Evolutionary conservation across 1,140 invertebrate species (phyloP), one percentile per base, ranked within the genome.

Genomic region (Spodoptera litura): DNA sequence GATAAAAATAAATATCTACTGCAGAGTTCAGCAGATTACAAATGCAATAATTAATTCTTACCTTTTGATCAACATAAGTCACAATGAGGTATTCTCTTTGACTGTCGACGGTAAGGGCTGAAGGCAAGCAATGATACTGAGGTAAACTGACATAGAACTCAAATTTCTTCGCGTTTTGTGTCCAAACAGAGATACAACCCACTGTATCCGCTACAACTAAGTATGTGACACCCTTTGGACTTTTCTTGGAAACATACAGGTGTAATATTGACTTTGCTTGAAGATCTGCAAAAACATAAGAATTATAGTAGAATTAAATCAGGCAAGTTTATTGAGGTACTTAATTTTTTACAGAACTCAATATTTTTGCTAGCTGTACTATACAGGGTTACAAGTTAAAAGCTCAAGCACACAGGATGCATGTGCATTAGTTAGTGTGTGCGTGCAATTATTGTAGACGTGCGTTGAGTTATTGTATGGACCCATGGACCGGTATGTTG

Each of bases 51-150:
- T 52, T 71, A 10, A 13, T 31, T 15, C 78, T 94, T 91, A 97
- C 96, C 95, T 96, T 97, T 82, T 96, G 96, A 95, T 98, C 96
- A 2, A 97, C 95, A 92, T 97, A 98, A 4, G 95, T 96, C 9
- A 97, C 91, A 27, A 97, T 94, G 6, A 98, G 87, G 80, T 94
- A 95, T 9, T 95, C 91, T 0, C 88, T 88, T 2, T 85, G 80
- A 20, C 95, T 92, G 79, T 97, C 95, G 9, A 98, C 91, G 4
- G 95, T 95, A 79, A 98, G 88, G 0, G 97, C 96, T 0, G 96
- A 97, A 0, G 96, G 95, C 38, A 96, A 89, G 64, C 95, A 96
- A 2, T 90, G 87, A 84, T 97, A 97, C n/a, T 94, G 96, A 0
- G 97, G 97, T 76, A 98, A 89, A 62, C 94, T 94, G 68, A 95